These are phyloP conservation scores for Monochamus saltuarius DNA, from an alignment of 1,140 invertebrate species.

Conservation along the genomic window DNA sequence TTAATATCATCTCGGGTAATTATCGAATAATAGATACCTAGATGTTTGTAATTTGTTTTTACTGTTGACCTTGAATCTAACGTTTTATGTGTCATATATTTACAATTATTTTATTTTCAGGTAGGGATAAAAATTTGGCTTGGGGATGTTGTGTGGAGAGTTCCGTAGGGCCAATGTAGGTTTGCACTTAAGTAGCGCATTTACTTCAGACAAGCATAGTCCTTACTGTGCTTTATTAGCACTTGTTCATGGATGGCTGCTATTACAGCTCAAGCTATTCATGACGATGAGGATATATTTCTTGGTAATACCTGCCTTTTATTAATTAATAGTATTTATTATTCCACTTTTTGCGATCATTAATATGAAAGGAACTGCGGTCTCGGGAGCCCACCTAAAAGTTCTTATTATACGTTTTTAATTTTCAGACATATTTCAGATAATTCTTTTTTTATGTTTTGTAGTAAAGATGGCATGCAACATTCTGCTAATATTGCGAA, in stretches of 20 bases:
- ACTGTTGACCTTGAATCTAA: too few species aligned
- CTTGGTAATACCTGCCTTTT: conserved; percentile 44
- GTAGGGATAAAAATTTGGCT: conserved; percentile 11
- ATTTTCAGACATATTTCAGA: too few species aligned
- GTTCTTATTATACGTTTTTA: too few species aligned
- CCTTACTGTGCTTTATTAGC: conserved; percentile 50
- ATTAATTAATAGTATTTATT: background rate
- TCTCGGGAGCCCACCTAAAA: too few species aligned
- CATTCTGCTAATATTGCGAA: too few species aligned
- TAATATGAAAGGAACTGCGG: too few species aligned
- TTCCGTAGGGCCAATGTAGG: conserved; percentile 49
- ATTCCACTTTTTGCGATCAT: background rate
- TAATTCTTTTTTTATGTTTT: too few species aligned
- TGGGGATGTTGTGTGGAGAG: conserved; percentile 53
- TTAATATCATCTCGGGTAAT: too few species aligned
- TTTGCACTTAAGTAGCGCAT: conserved; percentile 42
- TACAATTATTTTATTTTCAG: conserved; percentile 12
- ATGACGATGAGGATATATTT: conserved; percentile 52
- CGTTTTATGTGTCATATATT: too few species aligned
- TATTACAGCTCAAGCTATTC: conserved; percentile 38
- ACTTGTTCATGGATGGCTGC: conserved; percentile 51
- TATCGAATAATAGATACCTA: too few species aligned
- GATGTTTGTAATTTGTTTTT: too few species aligned
- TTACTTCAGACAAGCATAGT: conserved; percentile 32
- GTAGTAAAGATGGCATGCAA: too few species aligned